Conservation (phyloP, 2,113 vertebrate genomes). For the Fulmarus glacialis region DNA sequence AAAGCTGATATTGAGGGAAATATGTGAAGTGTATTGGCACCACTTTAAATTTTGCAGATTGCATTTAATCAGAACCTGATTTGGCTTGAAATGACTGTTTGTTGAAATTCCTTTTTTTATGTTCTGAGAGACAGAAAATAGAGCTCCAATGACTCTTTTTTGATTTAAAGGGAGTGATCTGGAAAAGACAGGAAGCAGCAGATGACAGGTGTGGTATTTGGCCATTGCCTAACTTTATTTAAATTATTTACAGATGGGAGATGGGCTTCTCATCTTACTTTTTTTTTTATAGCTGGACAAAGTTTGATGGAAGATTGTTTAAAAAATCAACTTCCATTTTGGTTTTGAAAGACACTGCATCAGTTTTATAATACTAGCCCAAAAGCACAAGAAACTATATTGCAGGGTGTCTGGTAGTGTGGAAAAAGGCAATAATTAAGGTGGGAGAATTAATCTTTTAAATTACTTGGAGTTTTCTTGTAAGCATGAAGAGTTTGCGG, state of each 20-base stretch:
- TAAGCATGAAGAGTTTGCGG: not conserved
- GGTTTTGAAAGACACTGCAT: not conserved
- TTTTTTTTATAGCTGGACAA: not conserved
- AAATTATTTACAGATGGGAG: not conserved
- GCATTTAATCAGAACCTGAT: not conserved
- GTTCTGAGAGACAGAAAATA: not conserved
- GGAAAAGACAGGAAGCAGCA: constrained; percentile 30
- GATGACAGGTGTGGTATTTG: not conserved
- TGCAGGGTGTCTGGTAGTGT: not conserved
- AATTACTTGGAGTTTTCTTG: not conserved
- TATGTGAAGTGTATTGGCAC: not conserved
- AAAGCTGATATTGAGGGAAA: not conserved
- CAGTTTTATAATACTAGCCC: not conserved
- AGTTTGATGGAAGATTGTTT: not conserved
- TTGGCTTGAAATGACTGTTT: not conserved
- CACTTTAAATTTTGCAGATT: constrained; percentile 6
- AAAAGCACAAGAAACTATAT: not conserved
- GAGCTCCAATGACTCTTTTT: not conserved
- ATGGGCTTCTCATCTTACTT: not conserved
- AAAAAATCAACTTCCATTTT: not conserved
- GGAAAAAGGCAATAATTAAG: not conserved
- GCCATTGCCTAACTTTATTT: not conserved
- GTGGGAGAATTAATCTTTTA: not conserved
- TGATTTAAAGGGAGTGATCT: constrained; percentile 2
- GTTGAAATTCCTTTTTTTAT: not conserved